Evolutionary conservation across 2,888 invertebrate genomes (phyloP), one percentile per base, ranked within the genome.

Genomic region (Eupithecia abbreviata): DNA sequence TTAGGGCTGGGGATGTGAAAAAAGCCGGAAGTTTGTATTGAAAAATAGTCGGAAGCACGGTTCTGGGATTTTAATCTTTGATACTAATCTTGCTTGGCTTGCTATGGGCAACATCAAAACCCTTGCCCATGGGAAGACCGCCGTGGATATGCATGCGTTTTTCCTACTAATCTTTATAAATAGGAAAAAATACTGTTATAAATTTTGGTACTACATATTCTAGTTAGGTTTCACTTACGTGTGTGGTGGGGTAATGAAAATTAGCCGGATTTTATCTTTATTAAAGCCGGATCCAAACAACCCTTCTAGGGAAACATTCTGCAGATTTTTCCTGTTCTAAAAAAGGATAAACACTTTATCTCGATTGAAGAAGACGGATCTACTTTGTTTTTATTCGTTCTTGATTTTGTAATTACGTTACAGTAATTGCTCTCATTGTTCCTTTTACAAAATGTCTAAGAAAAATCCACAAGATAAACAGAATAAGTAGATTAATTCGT

Each of bases 331-430:
- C 74, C 76, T 77, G 78, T 81, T 76, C 71, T 74, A 65, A 80
- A 80, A 84, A 84, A 77, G 81, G 81, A 86, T 88, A 86, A 88
- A 86, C 87, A 87, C 82, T 79, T 86, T 80, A 85, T 85, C 74
- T 73, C 70, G 18, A 79, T 77, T 82, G 74, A 73, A 72, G 77
- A 72, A 77, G 49, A 67, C 71, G 71, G 71, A 66, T 71, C 9
- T 47, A 42, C 58, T 55, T 65, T 58, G 41, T 74, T 74, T 73
- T 68, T 73, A 76, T 66, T 41, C 62, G 30, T 62, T 62, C 62
- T 62, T 58, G 58, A 58, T 70, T 76, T 49, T 70, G 55, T 72
- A 68, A 72, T 49, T 12, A 68, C 43, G 62, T 75, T 68, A 55
- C 6, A 67, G 67, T 71, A 66, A 70, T 68, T 62, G 69, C 66